These are phyloP conservation scores for Lithobates pipiens DNA, from an alignment of 2,797 vertebrate genomes.

Conservation along the genomic window DNA sequence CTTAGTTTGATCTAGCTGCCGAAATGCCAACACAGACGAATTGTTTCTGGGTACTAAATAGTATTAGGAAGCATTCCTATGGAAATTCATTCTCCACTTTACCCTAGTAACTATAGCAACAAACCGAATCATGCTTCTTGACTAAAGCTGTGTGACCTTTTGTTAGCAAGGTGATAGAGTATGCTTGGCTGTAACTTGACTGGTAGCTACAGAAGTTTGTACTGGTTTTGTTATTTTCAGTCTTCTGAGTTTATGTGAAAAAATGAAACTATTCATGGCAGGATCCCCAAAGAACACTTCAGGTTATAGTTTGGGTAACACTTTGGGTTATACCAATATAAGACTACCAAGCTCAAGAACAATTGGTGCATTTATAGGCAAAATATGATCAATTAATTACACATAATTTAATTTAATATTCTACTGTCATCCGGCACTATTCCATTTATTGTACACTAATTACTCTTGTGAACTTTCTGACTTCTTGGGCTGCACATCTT, in stretches of 20 bases:
- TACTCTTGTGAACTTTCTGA: background rate
- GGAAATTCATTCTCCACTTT: constrained; percentile 77
- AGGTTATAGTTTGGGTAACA: too few relatives aligned
- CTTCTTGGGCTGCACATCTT: background rate
- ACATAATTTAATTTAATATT: background rate
- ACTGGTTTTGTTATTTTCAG: constrained; percentile 21
- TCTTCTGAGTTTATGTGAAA: constrained; percentile 6
- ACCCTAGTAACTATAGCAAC: constrained; percentile 78
- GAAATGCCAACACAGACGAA: constrained; percentile 73
- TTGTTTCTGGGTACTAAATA: constrained; percentile 76
- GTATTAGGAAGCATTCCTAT: constrained; percentile 76
- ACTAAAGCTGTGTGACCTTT: constrained; percentile 51
- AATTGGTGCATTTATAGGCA: background rate
- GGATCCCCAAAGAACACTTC: background rate
- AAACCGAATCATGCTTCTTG: constrained; percentile 67
- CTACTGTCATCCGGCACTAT: background rate
- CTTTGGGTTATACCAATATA: background rate
- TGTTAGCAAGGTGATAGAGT: constrained; percentile 45
- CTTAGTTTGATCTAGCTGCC: constrained; percentile 74
- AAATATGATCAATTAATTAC: background rate
- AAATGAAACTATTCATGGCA: constrained; percentile 20
- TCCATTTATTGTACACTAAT: background rate
- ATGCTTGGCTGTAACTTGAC: constrained; percentile 49
- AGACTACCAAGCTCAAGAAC: constrained; percentile 3
- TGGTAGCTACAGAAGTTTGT: constrained; percentile 48